Evolutionary conservation across 1,140 invertebrate genomes (phyloP).

Genomic region (Aphelenchoides besseyi): DNA sequence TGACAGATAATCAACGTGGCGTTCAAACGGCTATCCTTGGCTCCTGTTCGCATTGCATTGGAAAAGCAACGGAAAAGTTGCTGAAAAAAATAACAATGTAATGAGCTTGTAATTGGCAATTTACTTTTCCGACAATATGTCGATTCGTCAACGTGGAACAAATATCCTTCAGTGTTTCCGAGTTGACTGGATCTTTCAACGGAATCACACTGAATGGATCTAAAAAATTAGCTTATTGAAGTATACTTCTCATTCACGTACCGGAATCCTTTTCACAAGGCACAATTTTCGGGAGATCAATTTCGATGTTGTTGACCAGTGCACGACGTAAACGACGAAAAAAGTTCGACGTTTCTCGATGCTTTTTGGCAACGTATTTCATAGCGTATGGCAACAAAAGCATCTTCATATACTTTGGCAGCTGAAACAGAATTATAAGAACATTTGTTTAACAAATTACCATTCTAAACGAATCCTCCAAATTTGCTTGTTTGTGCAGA

Average conservation of each 20-base stretch:
- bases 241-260: background rate
- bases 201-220: constrained; percentile 4
- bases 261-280: background rate
- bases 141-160: too few relatives aligned
- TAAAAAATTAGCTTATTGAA: background rate
- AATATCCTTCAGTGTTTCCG: background rate
- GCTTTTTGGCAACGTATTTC: constrained; percentile 3
- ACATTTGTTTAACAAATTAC: background rate
- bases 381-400: too few relatives aligned
- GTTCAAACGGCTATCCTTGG: background rate
- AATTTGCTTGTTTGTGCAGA: background rate
- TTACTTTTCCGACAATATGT: too few relatives aligned
- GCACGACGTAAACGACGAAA: background rate
- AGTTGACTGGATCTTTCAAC: background rate
- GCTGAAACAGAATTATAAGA: background rate
- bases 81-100: too few relatives aligned
- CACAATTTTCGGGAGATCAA: background rate
- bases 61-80: background rate
- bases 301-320: constrained; percentile 2
- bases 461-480: background rate
- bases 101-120: background rate
- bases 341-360: background rate
- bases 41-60: background rate
- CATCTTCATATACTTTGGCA: background rate
- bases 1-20: background rate